These are phyloP conservation scores for Diarsia mendica DNA, from an alignment of 2,888 invertebrate species.

Conservation along the genomic window DNA sequence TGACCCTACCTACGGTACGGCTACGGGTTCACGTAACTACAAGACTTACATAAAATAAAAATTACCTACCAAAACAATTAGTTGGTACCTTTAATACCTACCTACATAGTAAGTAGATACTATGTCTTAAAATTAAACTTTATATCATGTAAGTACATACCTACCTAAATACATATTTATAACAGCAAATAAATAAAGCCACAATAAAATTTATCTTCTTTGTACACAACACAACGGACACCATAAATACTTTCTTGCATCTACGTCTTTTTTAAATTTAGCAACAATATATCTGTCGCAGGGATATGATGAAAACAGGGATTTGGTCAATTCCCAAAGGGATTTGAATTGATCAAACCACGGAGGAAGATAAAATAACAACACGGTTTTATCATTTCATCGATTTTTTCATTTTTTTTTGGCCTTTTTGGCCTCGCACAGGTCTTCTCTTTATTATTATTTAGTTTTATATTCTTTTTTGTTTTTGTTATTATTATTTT, in stretches of 20 bases:
- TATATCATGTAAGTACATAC: neutral
- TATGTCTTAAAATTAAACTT: neutral
- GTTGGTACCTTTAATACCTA: neutral
- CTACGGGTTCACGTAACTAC: neutral
- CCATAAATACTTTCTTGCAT: neutral
- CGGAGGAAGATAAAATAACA: too few relatives aligned
- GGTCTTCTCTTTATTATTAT: too few relatives aligned
- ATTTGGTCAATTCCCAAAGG: too few relatives aligned
- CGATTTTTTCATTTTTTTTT: too few relatives aligned
- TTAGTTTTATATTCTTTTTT: too few relatives aligned
- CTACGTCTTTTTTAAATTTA: slow-evolving; percentile 1
- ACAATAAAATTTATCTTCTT: neutral
- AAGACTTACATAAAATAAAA: neutral
- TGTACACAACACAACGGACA: neutral
- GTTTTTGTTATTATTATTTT: too few relatives aligned
- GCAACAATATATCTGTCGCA: neutral
- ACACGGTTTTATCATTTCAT: too few relatives aligned
- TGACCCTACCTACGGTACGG: too few relatives aligned
- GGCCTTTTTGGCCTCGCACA: too few relatives aligned
- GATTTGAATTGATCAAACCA: too few relatives aligned
- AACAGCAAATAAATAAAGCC: neutral
- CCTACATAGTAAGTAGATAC: neutral
- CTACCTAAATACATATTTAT: neutral
- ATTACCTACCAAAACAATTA: neutral
- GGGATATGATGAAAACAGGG: too few relatives aligned